These are phyloP conservation scores for Poeciliopsis presidionis DNA, from an alignment of 2,797 vertebrate species.

Conservation along the genomic window DNA sequence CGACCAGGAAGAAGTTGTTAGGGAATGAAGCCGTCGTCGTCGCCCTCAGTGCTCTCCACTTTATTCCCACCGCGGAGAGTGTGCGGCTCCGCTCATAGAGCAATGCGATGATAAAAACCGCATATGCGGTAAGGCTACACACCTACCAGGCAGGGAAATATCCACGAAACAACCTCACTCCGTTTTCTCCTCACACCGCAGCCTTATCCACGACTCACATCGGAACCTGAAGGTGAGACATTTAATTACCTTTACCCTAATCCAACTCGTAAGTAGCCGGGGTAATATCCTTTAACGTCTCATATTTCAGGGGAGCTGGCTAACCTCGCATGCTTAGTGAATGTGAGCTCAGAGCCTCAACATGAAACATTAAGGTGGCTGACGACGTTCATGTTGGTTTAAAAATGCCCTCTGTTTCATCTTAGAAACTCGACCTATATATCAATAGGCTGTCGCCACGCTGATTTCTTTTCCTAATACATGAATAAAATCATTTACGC, in stretches of 20 bases:
- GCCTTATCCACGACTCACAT: constrained; percentile 63
- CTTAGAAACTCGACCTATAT: constrained; percentile 18
- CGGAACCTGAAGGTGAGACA: constrained; percentile 79
- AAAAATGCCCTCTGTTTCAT: constrained; percentile 11
- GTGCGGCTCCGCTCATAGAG: constrained; percentile 76
- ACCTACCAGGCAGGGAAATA: constrained; percentile 71
- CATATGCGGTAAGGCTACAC: constrained; percentile 81
- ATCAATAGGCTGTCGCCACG: not conserved
- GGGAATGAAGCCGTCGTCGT: constrained; percentile 62
- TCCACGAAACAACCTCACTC: constrained; percentile 58
- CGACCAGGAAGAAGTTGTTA: constrained; percentile 55
- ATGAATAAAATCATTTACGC: not conserved
- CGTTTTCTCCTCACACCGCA: constrained; percentile 48
- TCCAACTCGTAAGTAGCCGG: constrained; percentile 66
- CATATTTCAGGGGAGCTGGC: constrained; percentile 76
- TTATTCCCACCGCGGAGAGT: constrained; percentile 79
- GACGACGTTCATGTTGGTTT: constrained; percentile 22
- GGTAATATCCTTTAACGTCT: constrained; percentile 69
- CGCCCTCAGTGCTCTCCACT: constrained; percentile 76
- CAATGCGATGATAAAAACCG: constrained; percentile 85
- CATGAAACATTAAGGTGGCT: constrained; percentile 46
- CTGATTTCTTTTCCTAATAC: constrained; percentile 7
- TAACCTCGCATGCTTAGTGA: constrained; percentile 70
- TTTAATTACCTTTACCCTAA: constrained; percentile 68
- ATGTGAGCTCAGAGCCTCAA: constrained; percentile 66